Conservation (phyloP, 2,888 invertebrate genomes). For the Creontiades dilutus region DNA sequence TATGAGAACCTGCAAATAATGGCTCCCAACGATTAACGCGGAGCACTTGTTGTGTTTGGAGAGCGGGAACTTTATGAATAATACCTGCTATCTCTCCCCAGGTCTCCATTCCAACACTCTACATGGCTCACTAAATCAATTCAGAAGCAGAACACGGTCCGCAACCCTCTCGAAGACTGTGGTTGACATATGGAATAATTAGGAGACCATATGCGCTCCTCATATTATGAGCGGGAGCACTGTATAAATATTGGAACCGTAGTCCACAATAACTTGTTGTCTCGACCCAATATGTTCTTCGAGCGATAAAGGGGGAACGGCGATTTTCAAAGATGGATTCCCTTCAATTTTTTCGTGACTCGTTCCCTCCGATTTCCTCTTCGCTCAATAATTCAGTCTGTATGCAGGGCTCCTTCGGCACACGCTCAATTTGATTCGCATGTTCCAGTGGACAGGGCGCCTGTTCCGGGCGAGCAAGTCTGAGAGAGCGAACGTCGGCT, state of each 20-base stretch:
- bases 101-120: neutral
- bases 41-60: neutral
- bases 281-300: conserved; percentile 20
- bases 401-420: neutral
- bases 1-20: neutral
- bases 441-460: conserved; percentile 5
- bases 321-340: conserved; percentile 13
- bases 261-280: conserved; percentile 13
- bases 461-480: neutral
- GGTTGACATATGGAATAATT: conserved; percentile 39
- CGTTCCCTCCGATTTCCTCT: conserved; percentile 11
- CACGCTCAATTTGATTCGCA: conserved; percentile 42
- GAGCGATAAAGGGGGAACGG: neutral
- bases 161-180: conserved; percentile 35
- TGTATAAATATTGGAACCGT: conserved; percentile 14
- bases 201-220: conserved; percentile 18
- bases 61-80: neutral
- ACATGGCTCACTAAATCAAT: conserved; percentile 3
- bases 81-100: neutral
- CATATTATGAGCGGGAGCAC: neutral
- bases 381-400: conserved; percentile 18
- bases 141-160: neutral
- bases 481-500: neutral
- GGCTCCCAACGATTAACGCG: neutral
- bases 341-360: neutral